A percentile compares a stretch with the other conserved stretches of the same genome.
Conservation (phyloP, 2,113 vertebrate species). For the Pachycephala philippinensis region DNA sequence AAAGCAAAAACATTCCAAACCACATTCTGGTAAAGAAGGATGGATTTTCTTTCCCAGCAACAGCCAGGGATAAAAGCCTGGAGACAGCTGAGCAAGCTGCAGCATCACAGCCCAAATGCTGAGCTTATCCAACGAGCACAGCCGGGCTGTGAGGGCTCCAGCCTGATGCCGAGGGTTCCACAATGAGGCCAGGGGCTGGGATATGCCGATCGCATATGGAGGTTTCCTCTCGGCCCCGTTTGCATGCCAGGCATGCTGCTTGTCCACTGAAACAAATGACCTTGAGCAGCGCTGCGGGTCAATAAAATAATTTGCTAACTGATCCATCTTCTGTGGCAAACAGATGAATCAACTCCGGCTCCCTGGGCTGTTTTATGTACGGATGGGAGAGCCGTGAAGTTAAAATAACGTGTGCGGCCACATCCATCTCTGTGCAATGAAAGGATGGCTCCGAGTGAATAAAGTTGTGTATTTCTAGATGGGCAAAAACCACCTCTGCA, state of each 20-base stretch:
- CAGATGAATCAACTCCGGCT: slow-evolving; percentile 9
- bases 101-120: neutral
- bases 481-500: neutral
- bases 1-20: neutral
- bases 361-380: slow-evolving; percentile 39
- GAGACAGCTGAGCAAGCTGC: neutral
- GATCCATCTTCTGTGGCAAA: slow-evolving; percentile 40
- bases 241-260: slow-evolving; percentile 31
- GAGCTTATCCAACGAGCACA: neutral
- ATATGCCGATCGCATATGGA: neutral
- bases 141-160: neutral
- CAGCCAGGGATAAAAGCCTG: slow-evolving; percentile 5
- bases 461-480: neutral
- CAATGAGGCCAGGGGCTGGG: neutral
- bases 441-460: neutral
- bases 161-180: neutral
- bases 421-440: neutral
- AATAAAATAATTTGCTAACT: slow-evolving; percentile 58
- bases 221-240: neutral
- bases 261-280: slow-evolving; percentile 39
- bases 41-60: neutral
- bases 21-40: neutral
- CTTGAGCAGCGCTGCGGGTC: slow-evolving; percentile 41
- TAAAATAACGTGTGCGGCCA: neutral
- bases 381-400: slow-evolving; percentile 41